These are phyloP conservation scores for Lasioglossum zephyrum DNA, from an alignment of 2,888 invertebrate genomes.

Conservation along the genomic window DNA sequence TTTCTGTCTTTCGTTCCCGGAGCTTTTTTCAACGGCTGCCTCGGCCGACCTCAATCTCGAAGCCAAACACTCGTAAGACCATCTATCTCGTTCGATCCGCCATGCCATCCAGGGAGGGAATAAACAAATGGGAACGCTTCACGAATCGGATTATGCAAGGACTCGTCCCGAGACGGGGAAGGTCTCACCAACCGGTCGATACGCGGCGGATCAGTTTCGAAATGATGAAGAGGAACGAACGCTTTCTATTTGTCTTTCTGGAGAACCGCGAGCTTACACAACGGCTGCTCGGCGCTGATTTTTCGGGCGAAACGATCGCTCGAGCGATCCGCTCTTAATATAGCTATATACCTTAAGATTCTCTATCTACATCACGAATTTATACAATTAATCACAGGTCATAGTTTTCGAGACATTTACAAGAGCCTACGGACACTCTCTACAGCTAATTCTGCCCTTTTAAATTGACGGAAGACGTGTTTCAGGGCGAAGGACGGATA, in stretches of 20 bases:
- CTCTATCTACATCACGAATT: too few relatives aligned
- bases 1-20: constrained; percentile 9
- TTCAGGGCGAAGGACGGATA: too few relatives aligned
- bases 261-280: background rate
- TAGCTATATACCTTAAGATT: too few relatives aligned
- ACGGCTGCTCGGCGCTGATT: background rate
- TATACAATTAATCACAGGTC: too few relatives aligned
- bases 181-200: constrained; percentile 25
- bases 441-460: too few relatives aligned
- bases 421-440: too few relatives aligned
- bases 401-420: too few relatives aligned
- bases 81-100: constrained; percentile 34
- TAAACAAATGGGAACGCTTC: constrained; percentile 63
- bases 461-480: too few relatives aligned
- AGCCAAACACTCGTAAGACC: constrained; percentile 65
- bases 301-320: background rate
- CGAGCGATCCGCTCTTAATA: background rate
- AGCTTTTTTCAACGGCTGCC: constrained; percentile 19
- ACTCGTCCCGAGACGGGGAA: constrained; percentile 3
- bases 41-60: constrained; percentile 61
- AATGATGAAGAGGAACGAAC: background rate
- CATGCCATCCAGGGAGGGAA: constrained; percentile 22
- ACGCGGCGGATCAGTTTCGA: background rate
- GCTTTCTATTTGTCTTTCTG: background rate
- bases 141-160: constrained; percentile 51